These are phyloP conservation scores for Brassicogethes aeneus DNA, from an alignment of 2,888 invertebrate genomes.

Conservation along the genomic window DNA sequence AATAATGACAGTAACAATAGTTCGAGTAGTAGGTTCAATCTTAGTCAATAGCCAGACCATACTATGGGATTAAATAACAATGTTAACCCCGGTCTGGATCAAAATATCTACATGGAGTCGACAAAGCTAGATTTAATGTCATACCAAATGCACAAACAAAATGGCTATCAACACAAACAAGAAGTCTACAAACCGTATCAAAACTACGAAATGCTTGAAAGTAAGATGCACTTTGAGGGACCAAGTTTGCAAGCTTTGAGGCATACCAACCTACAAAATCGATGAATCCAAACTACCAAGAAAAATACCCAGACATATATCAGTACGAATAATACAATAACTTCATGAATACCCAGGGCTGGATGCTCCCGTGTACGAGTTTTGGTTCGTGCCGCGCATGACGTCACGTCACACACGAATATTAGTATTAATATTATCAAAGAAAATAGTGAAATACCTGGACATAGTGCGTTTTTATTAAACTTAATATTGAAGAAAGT, in stretches of 20 bases:
- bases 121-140: constrained; percentile 22
- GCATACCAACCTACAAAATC: constrained; percentile 17
- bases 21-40: constrained; percentile 34
- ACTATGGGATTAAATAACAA: constrained; percentile 38
- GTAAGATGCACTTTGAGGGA: constrained; percentile 19
- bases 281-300: constrained; percentile 22
- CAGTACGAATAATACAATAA: constrained; percentile 35
- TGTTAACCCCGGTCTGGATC: constrained; percentile 25
- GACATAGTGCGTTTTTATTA: no score
- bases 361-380: no score
- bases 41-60: constrained; percentile 46
- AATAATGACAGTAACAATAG: constrained; percentile 31
- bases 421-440: no score
- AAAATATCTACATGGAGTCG: constrained; percentile 21
- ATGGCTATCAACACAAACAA: constrained; percentile 13
- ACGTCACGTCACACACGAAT: no score
- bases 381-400: no score
- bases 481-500: no score
- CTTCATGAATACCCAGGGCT: constrained; percentile 30
- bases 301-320: constrained; percentile 29
- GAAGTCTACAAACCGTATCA: constrained; percentile 15
- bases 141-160: constrained; percentile 18
- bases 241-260: constrained; percentile 17
- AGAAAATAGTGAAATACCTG: no score
- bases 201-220: constrained; percentile 18